Conservation (phyloP, 1,140 invertebrate genomes). For the Probaryconus sp. region DNA sequence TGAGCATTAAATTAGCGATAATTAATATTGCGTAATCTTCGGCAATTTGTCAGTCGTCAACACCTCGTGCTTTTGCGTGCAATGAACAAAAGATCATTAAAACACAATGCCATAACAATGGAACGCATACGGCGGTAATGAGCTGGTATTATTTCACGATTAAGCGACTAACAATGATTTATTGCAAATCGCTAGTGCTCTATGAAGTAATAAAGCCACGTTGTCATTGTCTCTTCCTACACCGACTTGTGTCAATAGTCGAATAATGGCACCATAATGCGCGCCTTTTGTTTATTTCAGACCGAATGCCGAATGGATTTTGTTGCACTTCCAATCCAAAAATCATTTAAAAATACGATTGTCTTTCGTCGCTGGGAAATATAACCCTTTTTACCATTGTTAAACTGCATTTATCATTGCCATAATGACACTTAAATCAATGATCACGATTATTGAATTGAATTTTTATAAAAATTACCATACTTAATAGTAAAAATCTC, state of each 20-base stretch:
- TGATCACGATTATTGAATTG: too few species aligned
- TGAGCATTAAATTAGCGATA: constrained; percentile 29
- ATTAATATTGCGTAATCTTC: constrained; percentile 32
- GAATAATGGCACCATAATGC: constrained; percentile 9
- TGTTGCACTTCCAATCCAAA: neutral
- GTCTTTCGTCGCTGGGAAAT: too few species aligned
- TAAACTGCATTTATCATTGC: too few species aligned
- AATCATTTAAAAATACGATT: too few species aligned
- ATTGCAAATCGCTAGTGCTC: constrained; percentile 27
- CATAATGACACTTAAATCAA: too few species aligned
- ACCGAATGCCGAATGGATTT: neutral
- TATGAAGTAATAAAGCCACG: constrained; percentile 42
- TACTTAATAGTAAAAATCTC: too few species aligned
- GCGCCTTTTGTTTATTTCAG: constrained; percentile 8
- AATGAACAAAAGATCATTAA: constrained; percentile 55
- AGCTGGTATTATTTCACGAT: constrained; percentile 62
- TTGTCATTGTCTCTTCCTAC: constrained; percentile 34
- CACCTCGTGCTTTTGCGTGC: constrained; percentile 27
- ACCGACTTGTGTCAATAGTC: constrained; percentile 33
- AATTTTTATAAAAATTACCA: too few species aligned
- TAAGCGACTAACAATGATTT: constrained; percentile 61
- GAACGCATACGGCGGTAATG: constrained; percentile 42
- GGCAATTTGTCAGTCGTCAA: constrained; percentile 48
- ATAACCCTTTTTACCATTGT: too few species aligned
- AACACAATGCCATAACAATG: constrained; percentile 46